These are phyloP conservation scores for Eucera pruinosa DNA, from an alignment of 2,888 invertebrate genomes.

Conservation along the genomic window DNA sequence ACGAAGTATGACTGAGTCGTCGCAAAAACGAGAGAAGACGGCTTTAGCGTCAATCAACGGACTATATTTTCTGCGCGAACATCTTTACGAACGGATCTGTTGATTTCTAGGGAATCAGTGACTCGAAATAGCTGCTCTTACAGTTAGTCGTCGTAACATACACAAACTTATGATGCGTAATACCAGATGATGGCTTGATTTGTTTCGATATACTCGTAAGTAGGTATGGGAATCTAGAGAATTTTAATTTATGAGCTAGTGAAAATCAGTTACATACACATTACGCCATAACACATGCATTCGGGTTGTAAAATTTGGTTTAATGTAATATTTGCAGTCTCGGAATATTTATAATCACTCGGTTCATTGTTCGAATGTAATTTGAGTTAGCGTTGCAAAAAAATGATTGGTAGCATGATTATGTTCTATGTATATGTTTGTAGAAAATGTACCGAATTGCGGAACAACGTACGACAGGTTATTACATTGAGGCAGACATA, in stretches of 20 bases:
- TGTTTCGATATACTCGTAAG: background rate
- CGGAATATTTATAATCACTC: background rate
- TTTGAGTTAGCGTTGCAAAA: background rate
- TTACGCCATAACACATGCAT: background rate
- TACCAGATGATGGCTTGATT: background rate
- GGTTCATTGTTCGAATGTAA: background rate
- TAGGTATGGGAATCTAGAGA: background rate
- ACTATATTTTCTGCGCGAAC: slow-evolving; percentile 16
- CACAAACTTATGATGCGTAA: slow-evolving; percentile 9
- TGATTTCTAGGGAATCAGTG: slow-evolving; percentile 30
- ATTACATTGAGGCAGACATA: background rate
- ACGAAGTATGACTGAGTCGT: background rate
- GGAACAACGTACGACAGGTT: background rate
- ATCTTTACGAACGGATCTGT: slow-evolving; percentile 7
- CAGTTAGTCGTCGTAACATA: background rate
- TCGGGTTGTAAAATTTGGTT: background rate
- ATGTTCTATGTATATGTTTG: background rate
- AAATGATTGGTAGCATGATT: background rate
- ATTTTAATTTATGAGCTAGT: background rate
- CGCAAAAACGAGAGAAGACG: slow-evolving; percentile 21
- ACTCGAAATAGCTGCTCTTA: slow-evolving; percentile 42
- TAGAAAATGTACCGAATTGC: background rate
- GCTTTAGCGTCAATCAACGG: slow-evolving; percentile 50
- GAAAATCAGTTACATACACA: background rate
- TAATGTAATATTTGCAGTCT: no score